Evolutionary conservation across 2,797 vertebrate species (phyloP), one percentile per base, ranked within the genome.

Genomic region (Neoniphon sammara): DNA sequence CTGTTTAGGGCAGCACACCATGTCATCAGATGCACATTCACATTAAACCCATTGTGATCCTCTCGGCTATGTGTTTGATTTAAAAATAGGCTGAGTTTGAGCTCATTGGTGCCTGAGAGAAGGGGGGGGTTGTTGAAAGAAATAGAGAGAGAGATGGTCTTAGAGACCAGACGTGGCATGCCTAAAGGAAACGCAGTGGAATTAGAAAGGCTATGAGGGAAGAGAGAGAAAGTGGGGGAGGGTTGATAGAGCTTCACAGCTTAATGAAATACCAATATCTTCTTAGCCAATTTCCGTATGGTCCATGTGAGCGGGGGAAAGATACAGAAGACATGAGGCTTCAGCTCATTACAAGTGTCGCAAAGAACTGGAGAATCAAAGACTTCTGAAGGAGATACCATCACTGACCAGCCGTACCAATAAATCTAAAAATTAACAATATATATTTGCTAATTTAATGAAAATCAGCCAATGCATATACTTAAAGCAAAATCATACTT

Each of bases 41-140:
- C 64, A 67, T 71, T 62, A 60, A 44, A 49, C 65, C 27, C 39
- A 63, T 63, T 21, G 31, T 27, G 27, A 63, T 73, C 58, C 61
- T 53, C 53, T 69, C 65, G 39, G 65, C 34, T 42, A 17, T 56
- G 52, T 56, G 34, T 55, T 52, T 27, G 52, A 62, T 69, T 52
- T 83, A 81, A 85, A 89, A 88, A 88, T 84, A 90, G 72, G 60
- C 66, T 74, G 34, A 66, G 70, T 58, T 63, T 23, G 73, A 60
- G 49, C 55, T 66, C 63, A 77, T 57, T 72, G 46, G 21, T 56
- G 39, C 55, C 66, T 39, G 57, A 42, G 25, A 67, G 60, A 56
- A 56, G 52, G 44, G 59, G 27, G 34, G 34, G 52, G 20, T 12
- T 15, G 36, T 30, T 36, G 21, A 58, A 46, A 50, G 25, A 52